Conservation (phyloP, 1,140 invertebrate genomes). For the Microvelia longipes region DNA sequence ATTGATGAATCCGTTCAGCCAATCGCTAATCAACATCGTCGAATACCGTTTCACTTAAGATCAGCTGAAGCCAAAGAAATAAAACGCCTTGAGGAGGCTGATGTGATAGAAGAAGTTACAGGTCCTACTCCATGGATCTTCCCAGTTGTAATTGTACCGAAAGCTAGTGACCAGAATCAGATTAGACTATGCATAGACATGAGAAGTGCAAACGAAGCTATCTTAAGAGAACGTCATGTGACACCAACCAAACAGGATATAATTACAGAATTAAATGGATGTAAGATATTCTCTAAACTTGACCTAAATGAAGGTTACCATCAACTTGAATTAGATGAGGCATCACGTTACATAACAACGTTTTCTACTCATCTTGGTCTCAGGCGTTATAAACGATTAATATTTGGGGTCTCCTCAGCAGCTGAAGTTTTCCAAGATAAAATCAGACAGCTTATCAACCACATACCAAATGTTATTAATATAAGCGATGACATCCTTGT, state of each 20-base stretch:
- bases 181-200: neutral
- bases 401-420: neutral
- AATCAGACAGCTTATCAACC: neutral
- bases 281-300: neutral
- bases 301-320: neutral
- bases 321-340: neutral
- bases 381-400: neutral
- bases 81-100: neutral
- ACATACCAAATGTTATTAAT: neutral
- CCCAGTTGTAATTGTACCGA: neutral
- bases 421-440: neutral
- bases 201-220: neutral
- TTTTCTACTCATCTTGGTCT: neutral
- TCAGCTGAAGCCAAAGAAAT: neutral
- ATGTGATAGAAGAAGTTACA: neutral
- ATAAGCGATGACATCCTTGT: neutral
- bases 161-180: neutral
- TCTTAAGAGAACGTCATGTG: neutral
- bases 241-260: neutral
- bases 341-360: neutral
- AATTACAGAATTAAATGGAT: neutral
- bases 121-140: neutral
- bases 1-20: neutral
- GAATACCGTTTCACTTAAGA: neutral
- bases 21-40: neutral